phyloP scores from a whole-genome alignment of 1,140 invertebrate species.

The Globodera rostochiensis region DNA sequence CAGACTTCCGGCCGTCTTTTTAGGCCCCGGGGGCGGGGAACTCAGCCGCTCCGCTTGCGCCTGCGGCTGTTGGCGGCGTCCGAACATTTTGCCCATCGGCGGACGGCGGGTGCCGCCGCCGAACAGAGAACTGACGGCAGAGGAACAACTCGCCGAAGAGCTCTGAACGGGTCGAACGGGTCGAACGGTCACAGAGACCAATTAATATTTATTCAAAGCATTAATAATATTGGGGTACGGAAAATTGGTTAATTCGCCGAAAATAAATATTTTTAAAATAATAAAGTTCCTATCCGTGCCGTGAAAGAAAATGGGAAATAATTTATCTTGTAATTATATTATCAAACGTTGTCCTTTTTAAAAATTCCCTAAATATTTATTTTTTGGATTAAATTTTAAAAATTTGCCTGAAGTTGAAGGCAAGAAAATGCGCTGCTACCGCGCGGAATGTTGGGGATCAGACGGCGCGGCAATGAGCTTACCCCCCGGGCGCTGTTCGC shows the following conservation, averaged over 20 bases:
- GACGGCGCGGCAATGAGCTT: not conserved
- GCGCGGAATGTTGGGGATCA: not conserved
- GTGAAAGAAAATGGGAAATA: too few relatives aligned
- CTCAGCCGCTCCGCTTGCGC: slow-evolving; percentile 14
- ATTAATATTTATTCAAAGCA: too few relatives aligned
- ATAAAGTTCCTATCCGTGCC: too few relatives aligned
- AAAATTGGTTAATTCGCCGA: too few relatives aligned
- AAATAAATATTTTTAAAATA: too few relatives aligned
- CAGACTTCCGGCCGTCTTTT: not conserved
- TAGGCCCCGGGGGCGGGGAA: slow-evolving; percentile 4
- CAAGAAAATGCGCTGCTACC: not conserved
- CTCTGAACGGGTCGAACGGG: not conserved
- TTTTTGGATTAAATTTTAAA: not conserved
- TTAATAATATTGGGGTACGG: too few relatives aligned
- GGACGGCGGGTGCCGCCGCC: not conserved
- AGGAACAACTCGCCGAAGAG: slow-evolving; percentile 24
- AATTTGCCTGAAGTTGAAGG: not conserved
- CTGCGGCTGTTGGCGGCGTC: not conserved
- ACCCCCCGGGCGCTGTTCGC: not conserved
- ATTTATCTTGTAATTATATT: too few relatives aligned
- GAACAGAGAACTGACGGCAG: slow-evolving; percentile 11
- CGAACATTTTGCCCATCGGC: not conserved
- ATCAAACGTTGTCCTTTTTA: too few relatives aligned
- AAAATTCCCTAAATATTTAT: too few relatives aligned
- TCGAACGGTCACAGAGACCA: too few relatives aligned